Base-by-base conservation (phyloP, 2,113 vertebrate species). In the Columba janthina region DNA sequence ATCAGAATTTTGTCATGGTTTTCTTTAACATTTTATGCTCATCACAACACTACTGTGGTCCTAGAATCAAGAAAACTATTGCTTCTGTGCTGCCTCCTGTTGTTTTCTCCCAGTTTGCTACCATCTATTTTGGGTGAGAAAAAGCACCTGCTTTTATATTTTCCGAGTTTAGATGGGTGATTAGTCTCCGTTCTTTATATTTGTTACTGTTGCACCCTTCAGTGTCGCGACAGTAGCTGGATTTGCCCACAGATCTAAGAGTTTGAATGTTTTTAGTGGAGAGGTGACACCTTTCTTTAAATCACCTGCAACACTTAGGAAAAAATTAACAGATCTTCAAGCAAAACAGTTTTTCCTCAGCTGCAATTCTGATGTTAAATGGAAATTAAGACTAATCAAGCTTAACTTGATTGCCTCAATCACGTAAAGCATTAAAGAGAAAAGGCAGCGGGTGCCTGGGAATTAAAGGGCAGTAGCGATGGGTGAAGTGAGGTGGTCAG, bases 401-500 rank as follows among this genome's bases (percentile, higher is more conserved):
- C 28, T 76, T 85, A 42, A 26, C 50, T 17, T 40, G 18, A 51
- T 80, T 51, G 44, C 57, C 61, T 84, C 42, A 50, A 24, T 36
- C 73, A 15, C 0, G 2, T 34, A 26, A 58, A 22, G 12, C 70
- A 8, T 34, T 54, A 38, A 64, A 66, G 31, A 36, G 31, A 36
- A 86, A 77, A 77, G 17, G 25, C 1, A 36, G 6, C 1, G 5
- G 31, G 11, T 46, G 25, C 15, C 3, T 20, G 11, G 10, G 72
- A 69, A 65, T 32, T 0, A 64, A 31, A 44, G 14, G 31, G 3
- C 6, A 1, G 28, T 85, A 18, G 5, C 0, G 2, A 2, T 9
- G 19, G 28, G 2, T 44, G 4, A 15, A 15, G 31, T 4, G 22
- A 10, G 29, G 0, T 2, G 0, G 6, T 5, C 0, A 1, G 16